Percentiles rank a stretch among this genome's conserved stretches.
These are phyloP conservation scores for Hypotaenidia okinawae DNA, from an alignment of 2,797 vertebrate genomes.

Conservation along the genomic window DNA sequence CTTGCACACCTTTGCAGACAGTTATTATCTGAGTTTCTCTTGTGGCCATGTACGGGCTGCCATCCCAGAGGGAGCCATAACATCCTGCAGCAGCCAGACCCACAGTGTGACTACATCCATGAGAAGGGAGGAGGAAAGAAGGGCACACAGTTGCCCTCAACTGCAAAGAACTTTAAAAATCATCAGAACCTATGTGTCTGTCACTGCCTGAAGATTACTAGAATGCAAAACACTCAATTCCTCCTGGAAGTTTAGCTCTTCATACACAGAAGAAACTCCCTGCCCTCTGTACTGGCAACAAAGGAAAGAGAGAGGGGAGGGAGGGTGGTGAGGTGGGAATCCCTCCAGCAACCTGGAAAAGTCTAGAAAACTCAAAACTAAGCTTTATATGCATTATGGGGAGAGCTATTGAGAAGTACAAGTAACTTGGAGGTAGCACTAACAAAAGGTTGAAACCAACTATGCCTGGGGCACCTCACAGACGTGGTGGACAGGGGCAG, in stretches of 20 bases:
- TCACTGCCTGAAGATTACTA: not conserved
- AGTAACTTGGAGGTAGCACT: not conserved
- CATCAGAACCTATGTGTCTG: not conserved
- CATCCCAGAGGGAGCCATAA: not conserved
- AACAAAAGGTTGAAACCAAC: not conserved
- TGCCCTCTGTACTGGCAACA: not conserved
- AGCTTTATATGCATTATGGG: not conserved
- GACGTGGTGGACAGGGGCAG: not conserved
- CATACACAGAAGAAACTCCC: not conserved
- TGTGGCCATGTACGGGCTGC: fast-evolving
- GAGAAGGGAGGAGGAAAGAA: not conserved
- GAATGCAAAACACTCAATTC: not conserved
- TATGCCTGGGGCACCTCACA: not conserved
- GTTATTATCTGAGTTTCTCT: not conserved
- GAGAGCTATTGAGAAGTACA: not conserved
- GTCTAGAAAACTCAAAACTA: not conserved
- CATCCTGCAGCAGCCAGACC: not conserved
- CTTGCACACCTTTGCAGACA: not conserved
- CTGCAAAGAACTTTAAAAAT: not conserved
- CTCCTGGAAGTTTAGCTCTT: not conserved
- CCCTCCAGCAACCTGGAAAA: not conserved
- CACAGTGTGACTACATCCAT: not conserved
- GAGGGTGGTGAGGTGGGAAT: too few species aligned
- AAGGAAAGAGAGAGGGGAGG: not conserved
- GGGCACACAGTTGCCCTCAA: not conserved